Conservation (phyloP, 2,888 invertebrate genomes). For the Scaptomyza tumidula region DNA sequence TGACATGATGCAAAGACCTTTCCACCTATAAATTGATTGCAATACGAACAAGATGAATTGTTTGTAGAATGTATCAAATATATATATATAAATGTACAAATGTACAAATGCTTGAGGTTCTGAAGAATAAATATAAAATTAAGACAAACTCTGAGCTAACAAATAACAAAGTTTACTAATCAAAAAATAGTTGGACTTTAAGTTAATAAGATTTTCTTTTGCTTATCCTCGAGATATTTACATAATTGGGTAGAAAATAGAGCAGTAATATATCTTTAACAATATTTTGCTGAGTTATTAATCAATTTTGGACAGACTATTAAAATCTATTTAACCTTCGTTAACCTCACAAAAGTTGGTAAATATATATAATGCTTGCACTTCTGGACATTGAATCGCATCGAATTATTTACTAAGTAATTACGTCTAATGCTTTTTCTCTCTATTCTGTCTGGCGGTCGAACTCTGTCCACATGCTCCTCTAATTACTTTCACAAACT, state of each 20-base stretch:
- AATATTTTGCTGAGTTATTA: too few relatives aligned
- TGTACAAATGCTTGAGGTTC: too few relatives aligned
- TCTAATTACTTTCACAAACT: conserved; percentile 81
- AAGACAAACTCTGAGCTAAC: too few relatives aligned
- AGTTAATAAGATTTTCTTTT: too few relatives aligned
- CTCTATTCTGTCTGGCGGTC: neutral
- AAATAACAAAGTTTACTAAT: too few relatives aligned
- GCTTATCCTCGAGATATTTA: too few relatives aligned
- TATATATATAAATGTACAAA: too few relatives aligned
- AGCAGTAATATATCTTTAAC: too few relatives aligned
- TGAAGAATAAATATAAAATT: too few relatives aligned
- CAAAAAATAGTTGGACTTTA: too few relatives aligned
- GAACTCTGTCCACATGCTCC: conserved; percentile 50
- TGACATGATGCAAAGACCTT: neutral
- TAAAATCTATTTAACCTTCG: conserved; percentile 27
- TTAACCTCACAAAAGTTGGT: conserved; percentile 7
- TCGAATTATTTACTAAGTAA: conserved; percentile 75
- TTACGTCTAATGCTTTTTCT: conserved; percentile 69
- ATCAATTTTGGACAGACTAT: conserved; percentile 3
- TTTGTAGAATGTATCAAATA: neutral
- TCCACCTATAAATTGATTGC: neutral
- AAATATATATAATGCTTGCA: neutral
- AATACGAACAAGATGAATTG: neutral
- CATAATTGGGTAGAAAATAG: too few relatives aligned
- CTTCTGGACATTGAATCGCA: conserved; percentile 31